Percentiles rank a stretch among this genome's conserved stretches.
Conservation (phyloP, 2,888 invertebrate genomes). For the Sicus ferrugineus region DNA sequence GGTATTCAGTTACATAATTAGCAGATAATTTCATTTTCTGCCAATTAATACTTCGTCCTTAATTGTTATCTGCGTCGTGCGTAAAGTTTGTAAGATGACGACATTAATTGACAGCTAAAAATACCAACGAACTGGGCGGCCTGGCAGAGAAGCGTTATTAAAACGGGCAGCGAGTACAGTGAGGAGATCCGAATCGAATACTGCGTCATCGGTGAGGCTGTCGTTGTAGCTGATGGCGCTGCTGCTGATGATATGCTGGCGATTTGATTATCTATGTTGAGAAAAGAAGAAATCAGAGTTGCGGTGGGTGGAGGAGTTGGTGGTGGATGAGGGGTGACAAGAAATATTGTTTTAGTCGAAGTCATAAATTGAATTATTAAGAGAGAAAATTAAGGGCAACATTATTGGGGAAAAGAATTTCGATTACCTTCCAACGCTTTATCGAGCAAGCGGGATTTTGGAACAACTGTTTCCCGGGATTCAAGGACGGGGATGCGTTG, state of each 20-base stretch:
- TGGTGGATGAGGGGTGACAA: too few relatives aligned
- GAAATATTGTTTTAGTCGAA: too few relatives aligned
- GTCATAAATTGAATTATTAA: too few relatives aligned
- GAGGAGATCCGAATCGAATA: conserved; percentile 54
- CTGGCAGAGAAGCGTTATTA: conserved; percentile 57
- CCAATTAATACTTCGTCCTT: conserved; percentile 47
- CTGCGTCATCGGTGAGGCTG: conserved; percentile 29
- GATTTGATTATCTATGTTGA: conserved; percentile 50
- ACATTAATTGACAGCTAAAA: conserved; percentile 16
- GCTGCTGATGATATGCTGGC: conserved; percentile 52
- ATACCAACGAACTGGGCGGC: conserved; percentile 33
- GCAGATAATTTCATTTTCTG: conserved; percentile 21
- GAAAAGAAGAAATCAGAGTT: conserved; percentile 21
- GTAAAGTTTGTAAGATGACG: conserved; percentile 41
- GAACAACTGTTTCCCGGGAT: conserved; percentile 75
- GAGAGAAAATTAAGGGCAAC: too few relatives aligned
- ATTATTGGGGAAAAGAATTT: too few relatives aligned
- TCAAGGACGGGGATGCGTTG: conserved; percentile 79
- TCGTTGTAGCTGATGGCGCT: conserved; percentile 42
- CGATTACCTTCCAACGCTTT: conserved; percentile 60
- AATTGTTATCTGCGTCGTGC: conserved; percentile 55
- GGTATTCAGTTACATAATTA: neutral
- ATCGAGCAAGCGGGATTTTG: conserved; percentile 69
- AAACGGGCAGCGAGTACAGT: conserved; percentile 46
- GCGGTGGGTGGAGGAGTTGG: too few relatives aligned